These are phyloP conservation scores for Sycophila texana DNA, from an alignment of 2,888 invertebrate species.

Conservation along the genomic window DNA sequence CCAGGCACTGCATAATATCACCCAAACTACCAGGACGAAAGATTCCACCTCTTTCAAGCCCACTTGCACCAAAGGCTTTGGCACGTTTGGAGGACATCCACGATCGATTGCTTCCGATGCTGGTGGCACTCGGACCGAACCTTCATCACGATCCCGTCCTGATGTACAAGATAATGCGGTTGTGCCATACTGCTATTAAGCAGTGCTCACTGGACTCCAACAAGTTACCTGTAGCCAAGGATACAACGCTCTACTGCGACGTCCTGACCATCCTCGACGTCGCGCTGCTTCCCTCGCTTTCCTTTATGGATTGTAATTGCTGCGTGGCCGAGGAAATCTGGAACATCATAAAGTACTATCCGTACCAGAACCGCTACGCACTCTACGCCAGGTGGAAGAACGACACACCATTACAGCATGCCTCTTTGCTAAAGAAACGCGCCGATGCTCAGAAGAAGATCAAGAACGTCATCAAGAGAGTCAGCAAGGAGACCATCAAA, in stretches of 20 bases:
- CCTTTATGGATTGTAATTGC: conserved; percentile 95
- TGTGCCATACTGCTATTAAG: conserved; percentile 73
- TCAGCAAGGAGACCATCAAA: conserved; percentile 98
- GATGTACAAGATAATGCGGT: conserved; percentile 88
- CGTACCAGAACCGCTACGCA: conserved; percentile 89
- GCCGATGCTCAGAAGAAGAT: conserved; percentile 93
- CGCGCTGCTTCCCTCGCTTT: conserved; percentile 92
- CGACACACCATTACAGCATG: conserved; percentile 88
- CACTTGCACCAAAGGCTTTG: conserved; percentile 82
- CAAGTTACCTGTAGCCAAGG: conserved; percentile 69
- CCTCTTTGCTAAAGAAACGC: conserved; percentile 88
- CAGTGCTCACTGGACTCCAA: conserved; percentile 69
- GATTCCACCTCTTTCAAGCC: conserved; percentile 77
- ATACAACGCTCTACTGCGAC: conserved; percentile 84
- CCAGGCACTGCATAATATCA: conserved; percentile 85
- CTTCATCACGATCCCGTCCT: conserved; percentile 91
- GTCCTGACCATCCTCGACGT: conserved; percentile 91
- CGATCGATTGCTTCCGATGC: conserved; percentile 88
- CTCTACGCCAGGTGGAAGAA: conserved; percentile 98
- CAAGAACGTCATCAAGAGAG: conserved; percentile 97
- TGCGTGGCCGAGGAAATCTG: conserved; percentile 98
- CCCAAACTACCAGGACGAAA: conserved; percentile 81
- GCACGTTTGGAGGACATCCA: conserved; percentile 84
- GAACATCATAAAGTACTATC: conserved; percentile 89
- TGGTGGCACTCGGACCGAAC: conserved; percentile 90